phyloP scores from a whole-genome alignment of 2,888 invertebrate species.

The Diarsia brunnea region DNA sequence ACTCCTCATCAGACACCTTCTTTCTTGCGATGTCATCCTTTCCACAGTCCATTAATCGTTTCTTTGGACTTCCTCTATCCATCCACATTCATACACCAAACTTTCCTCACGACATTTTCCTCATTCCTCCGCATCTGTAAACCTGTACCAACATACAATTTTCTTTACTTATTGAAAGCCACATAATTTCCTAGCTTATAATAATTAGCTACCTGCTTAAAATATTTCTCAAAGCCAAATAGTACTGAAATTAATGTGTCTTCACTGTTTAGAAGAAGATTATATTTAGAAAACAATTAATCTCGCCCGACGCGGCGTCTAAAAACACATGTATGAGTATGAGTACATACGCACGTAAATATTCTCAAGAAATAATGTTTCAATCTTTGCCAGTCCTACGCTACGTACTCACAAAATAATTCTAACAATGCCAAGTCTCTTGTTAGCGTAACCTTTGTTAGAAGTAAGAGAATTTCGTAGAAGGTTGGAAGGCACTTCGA shows the following conservation, averaged over 20 bases:
- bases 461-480: neutral
- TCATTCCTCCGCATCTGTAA: too few species aligned
- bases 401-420: conserved; percentile 8
- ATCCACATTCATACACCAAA: too few species aligned
- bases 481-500: conserved; percentile 7
- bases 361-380: conserved; percentile 45
- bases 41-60: too few species aligned
- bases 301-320: conserved; percentile 47
- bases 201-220: conserved; percentile 2
- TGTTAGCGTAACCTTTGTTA: conserved; percentile 24
- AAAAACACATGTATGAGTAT: conserved; percentile 39
- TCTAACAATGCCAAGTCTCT: conserved; percentile 28
- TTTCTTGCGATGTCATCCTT: too few species aligned
- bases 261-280: conserved; percentile 47
- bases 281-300: conserved; percentile 61
- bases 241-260: conserved; percentile 46
- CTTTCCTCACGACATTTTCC: too few species aligned
- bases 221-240: conserved; percentile 26
- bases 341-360: conserved; percentile 36
- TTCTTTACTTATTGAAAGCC: neutral
- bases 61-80: too few species aligned
- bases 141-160: neutral
- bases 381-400: conserved; percentile 19
- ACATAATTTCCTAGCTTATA: neutral
- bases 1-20: too few species aligned